Evolutionary conservation across 2,888 invertebrate genomes (phyloP).

Genomic region (Cryptocephalus primarius): DNA sequence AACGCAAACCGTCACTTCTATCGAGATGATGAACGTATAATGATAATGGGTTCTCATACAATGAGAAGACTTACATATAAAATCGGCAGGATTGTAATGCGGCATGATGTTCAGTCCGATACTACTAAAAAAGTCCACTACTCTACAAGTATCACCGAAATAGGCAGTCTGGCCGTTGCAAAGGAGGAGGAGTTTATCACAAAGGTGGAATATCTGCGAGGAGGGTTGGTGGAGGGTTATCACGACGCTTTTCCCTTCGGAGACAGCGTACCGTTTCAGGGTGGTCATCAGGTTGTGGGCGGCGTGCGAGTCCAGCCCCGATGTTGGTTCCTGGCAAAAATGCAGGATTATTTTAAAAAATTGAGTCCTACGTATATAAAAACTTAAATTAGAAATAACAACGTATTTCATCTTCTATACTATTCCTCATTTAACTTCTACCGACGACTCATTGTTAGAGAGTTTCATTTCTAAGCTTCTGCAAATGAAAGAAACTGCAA

Average conservation of each 20-base stretch:
- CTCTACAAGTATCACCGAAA: conserved; percentile 60
- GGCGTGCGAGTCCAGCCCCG: conserved; percentile 71
- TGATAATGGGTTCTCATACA: too few relatives aligned
- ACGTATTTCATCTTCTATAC: too few relatives aligned
- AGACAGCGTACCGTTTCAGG: conserved; percentile 60
- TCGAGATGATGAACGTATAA: too few relatives aligned
- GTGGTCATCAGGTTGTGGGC: conserved; percentile 63
- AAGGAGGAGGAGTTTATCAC: conserved; percentile 60
- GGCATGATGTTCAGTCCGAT: conserved; percentile 62
- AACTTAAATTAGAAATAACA: too few relatives aligned
- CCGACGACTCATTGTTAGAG: too few relatives aligned
- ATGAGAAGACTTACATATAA: conserved; percentile 63
- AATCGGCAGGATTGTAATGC: conserved; percentile 78
- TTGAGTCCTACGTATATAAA: too few relatives aligned
- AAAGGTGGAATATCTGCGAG: conserved; percentile 74
- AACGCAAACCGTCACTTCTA: neutral
- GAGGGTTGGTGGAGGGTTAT: conserved; percentile 76
- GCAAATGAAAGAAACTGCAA: too few relatives aligned
- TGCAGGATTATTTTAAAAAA: too few relatives aligned
- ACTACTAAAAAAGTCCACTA: conserved; percentile 59
- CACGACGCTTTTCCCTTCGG: conserved; percentile 68
- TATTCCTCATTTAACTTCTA: too few relatives aligned
- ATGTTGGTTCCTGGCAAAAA: conserved; percentile 71
- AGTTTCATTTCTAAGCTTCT: too few relatives aligned
- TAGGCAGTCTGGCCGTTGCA: conserved; percentile 66